Evolutionary conservation across 2,113 vertebrate species (phyloP), one percentile per base, ranked within the genome.

Genomic region (Dipodomys spectabilis): DNA sequence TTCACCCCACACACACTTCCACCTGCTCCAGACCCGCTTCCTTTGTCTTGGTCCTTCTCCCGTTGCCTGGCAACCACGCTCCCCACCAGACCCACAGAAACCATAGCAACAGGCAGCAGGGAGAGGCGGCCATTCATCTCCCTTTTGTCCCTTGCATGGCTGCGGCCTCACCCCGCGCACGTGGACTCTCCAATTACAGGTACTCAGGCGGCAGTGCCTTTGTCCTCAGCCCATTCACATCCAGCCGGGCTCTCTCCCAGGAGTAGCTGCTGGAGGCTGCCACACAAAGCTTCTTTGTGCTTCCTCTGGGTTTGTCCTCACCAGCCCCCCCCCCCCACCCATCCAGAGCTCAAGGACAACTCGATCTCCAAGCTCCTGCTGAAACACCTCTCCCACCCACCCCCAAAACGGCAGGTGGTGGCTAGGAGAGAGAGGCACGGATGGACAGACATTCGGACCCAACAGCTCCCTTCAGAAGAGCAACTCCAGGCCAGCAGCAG

Each of bases 51-150:
- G 13, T n/a, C 69, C 53, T 20, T 92, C 88, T 94, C 45, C 23
- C 0, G 96, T 97, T 97, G 97, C 97, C 95, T 97, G 78, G 97
- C 78, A 97, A 97, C 97, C 9, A 0, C 82, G 78, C 90, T 94
- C 88, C 84, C 72, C 39, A 81, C 75, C 86, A 95, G 75, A 53
- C 77, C 89, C 28, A 1, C 10, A 7, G 94, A 93, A 97, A 96
- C 97, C 92, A 96, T 96, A 96, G 97, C 86, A 96, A 97, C 95
- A 0, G 79, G 92, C 88, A 82, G 92, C 88, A 82, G 3, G 69
- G 95, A 94, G 88, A 71, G 39, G 27, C 15, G 12, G 57, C 88
- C 88, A 95, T 95, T 97, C 94, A 64, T 95, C 90, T 93, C 86
- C 57, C 96, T 90, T 97, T 97, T 97, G 97, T 97, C 91, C 88